Evolutionary conservation across 1,140 invertebrate genomes (phyloP).

Genomic region (Pogonus chalceus): DNA sequence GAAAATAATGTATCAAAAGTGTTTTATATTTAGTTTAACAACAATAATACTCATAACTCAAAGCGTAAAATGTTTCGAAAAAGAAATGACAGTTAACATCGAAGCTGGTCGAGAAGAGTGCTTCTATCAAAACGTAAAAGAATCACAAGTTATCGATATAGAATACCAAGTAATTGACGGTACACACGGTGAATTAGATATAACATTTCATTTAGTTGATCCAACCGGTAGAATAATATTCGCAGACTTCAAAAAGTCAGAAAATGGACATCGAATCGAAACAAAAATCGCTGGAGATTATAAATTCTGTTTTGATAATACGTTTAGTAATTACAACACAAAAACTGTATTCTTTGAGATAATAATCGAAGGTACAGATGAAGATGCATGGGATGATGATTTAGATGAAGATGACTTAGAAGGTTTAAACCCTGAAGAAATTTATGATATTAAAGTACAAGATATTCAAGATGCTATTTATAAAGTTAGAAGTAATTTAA

Average conservation of each 20-base stretch:
- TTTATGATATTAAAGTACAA: constrained; percentile 52
- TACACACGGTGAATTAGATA: constrained; percentile 63
- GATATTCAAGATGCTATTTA: constrained; percentile 53
- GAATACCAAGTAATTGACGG: constrained; percentile 75
- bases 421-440: constrained; percentile 38
- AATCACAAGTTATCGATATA: constrained; percentile 53
- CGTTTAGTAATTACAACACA: constrained; percentile 61
- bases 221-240: constrained; percentile 53
- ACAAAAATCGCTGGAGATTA: constrained; percentile 54
- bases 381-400: constrained; percentile 39
- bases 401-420: constrained; percentile 36
- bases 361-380: constrained; percentile 50
- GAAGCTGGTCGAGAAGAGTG: constrained; percentile 56
- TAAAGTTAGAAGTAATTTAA: constrained; percentile 47
- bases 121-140: constrained; percentile 52
- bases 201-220: constrained; percentile 57
- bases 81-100: constrained; percentile 60
- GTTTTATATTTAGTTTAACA: constrained; percentile 1
- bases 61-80: constrained; percentile 31
- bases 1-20: background rate
- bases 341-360: constrained; percentile 79
- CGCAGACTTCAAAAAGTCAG: constrained; percentile 58
- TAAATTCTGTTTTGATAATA: constrained; percentile 76
- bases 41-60: background rate
- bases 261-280: constrained; percentile 53